phyloP scores from a whole-genome alignment of 2,113 vertebrate species.

The Pelecanoides urinatrix region DNA sequence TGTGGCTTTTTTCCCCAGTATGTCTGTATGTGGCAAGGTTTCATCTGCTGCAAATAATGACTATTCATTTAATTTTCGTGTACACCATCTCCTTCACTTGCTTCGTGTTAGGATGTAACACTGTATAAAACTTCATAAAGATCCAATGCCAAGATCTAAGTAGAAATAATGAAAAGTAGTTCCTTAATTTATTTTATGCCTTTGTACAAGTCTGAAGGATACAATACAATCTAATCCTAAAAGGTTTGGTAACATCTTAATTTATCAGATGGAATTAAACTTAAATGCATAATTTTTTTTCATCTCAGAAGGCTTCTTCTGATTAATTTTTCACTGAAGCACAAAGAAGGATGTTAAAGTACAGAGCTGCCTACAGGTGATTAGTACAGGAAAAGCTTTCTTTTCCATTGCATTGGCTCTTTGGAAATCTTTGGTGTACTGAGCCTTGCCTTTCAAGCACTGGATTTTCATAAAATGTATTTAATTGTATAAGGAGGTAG shows the following conservation, averaged over 20 bases:
- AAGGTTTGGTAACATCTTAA: neutral
- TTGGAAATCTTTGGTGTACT: neutral
- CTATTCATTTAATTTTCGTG: neutral
- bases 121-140: neutral
- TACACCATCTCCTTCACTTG: neutral
- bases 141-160: neutral
- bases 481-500: neutral
- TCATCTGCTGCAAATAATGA: neutral
- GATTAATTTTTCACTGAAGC: neutral
- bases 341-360: neutral
- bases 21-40: neutral
- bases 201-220: neutral
- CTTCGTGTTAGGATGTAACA: neutral
- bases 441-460: neutral
- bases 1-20: fast-evolving
- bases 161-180: neutral
- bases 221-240: neutral
- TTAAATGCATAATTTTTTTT: neutral
- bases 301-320: neutral
- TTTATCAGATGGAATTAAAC: neutral
- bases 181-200: neutral
- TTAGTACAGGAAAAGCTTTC: neutral
- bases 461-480: neutral
- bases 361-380: neutral
- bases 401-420: neutral